These are phyloP conservation scores for Cichladusa arquata DNA, from an alignment of 2,113 vertebrate species.

Conservation along the genomic window DNA sequence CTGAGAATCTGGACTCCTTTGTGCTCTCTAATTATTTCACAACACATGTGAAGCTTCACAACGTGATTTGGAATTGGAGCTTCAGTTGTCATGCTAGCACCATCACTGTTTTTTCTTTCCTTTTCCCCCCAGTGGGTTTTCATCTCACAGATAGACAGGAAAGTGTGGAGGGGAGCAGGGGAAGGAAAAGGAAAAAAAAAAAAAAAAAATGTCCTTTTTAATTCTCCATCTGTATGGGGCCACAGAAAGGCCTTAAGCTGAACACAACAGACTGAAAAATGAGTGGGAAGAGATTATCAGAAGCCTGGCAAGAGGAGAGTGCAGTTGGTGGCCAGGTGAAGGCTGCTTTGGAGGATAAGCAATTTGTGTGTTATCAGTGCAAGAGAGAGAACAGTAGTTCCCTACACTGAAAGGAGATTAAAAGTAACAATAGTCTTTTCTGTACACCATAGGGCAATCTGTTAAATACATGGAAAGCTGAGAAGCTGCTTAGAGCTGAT, in stretches of 20 bases:
- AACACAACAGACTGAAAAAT: slow-evolving; percentile 2
- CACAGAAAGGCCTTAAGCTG: slow-evolving; percentile 21
- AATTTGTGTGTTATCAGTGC: slow-evolving; percentile 64
- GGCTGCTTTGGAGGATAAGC: slow-evolving; percentile 56
- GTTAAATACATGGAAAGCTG: slow-evolving; percentile 31
- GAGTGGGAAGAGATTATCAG: slow-evolving; percentile 49
- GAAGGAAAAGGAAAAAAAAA: not conserved
- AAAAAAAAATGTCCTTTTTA: not conserved
- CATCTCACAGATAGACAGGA: not conserved
- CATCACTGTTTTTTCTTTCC: not conserved
- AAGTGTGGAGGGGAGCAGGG: not conserved
- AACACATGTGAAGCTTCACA: not conserved
- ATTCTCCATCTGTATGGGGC: not conserved
- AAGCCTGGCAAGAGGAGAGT: not conserved
- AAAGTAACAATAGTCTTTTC: slow-evolving; percentile 56
- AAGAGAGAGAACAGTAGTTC: slow-evolving; percentile 23
- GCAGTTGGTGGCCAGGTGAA: slow-evolving; percentile 24
- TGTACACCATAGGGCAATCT: slow-evolving; percentile 19
- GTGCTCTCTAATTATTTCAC: not conserved
- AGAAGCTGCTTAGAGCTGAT: slow-evolving; percentile 3
- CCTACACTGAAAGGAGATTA: slow-evolving; percentile 53
- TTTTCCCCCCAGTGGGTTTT: not conserved
- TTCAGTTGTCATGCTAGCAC: not conserved
- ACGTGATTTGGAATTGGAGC: not conserved
- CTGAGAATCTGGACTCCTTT: not conserved